phyloP scores from a whole-genome alignment of 2,888 invertebrate genomes.

The Halictus quadricinctus region DNA sequence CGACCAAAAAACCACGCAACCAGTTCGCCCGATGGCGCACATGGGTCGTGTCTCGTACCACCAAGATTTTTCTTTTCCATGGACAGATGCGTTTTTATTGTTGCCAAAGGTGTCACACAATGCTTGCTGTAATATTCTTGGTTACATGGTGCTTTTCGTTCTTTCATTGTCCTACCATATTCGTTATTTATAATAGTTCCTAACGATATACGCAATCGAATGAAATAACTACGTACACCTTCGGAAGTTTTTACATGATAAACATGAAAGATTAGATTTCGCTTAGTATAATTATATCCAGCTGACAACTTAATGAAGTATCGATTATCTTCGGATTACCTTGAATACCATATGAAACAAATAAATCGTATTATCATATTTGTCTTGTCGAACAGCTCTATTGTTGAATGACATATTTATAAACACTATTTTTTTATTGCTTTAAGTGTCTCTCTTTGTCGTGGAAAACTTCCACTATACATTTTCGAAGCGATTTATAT shows the following conservation, averaged over 20 bases:
- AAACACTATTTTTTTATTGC: too few species aligned
- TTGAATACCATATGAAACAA: not conserved
- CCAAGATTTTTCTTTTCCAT: slow-evolving; percentile 63
- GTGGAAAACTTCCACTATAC: too few species aligned
- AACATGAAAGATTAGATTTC: not conserved
- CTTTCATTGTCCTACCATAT: not conserved
- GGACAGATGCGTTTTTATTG: slow-evolving; percentile 47
- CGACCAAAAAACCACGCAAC: slow-evolving; percentile 72
- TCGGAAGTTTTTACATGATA: not conserved
- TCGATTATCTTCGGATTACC: not conserved
- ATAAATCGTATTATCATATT: not conserved
- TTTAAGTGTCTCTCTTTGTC: not conserved
- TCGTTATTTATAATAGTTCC: not conserved
- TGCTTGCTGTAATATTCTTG: slow-evolving; percentile 31
- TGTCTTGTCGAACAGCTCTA: not conserved
- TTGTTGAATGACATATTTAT: too few species aligned
- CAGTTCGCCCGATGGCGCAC: slow-evolving; percentile 68
- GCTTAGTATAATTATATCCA: not conserved
- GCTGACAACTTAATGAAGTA: not conserved
- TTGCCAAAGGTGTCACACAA: slow-evolving; percentile 41
- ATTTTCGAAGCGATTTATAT: too few species aligned
- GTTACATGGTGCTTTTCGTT: slow-evolving; percentile 16
- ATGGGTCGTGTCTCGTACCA: slow-evolving; percentile 56
- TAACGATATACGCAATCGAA: not conserved
- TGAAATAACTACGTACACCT: not conserved